phyloP scores from a whole-genome alignment of 2,888 invertebrate genomes.

The Nomada flava region DNA sequence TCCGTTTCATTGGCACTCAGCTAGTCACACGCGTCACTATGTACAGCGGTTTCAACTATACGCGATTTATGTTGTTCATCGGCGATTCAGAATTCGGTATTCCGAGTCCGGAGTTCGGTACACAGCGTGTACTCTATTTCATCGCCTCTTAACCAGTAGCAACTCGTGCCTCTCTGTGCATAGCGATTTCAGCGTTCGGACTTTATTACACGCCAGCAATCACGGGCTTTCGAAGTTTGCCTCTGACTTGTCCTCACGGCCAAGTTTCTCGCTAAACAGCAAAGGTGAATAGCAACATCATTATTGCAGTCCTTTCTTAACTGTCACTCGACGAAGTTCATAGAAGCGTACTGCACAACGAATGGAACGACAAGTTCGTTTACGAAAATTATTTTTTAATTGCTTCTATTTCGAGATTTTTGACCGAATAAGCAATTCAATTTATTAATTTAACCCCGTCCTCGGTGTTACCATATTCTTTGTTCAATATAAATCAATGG shows the following conservation, averaged over 20 bases:
- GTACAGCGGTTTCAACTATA: background rate
- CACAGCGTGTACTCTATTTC: conserved; percentile 11
- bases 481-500: too few species aligned
- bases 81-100: conserved; percentile 15
- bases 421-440: too few species aligned
- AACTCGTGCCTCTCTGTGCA: background rate
- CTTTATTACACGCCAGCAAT: conserved; percentile 22
- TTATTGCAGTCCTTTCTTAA: background rate
- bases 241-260: conserved; percentile 6
- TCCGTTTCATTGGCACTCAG: background rate
- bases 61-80: conserved; percentile 10
- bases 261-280: conserved; percentile 27
- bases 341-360: background rate
- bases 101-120: background rate
- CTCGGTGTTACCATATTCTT: too few species aligned
- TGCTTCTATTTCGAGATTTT: too few species aligned
- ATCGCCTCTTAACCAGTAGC: background rate
- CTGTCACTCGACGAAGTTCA: background rate
- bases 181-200: background rate
- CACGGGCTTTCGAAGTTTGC: conserved; percentile 5
- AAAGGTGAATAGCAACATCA: conserved; percentile 7
- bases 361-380: background rate
- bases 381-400: background rate
- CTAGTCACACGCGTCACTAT: background rate
- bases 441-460: too few species aligned